Evolutionary conservation across 2,113 vertebrate species (phyloP), one percentile per base, ranked within the genome.

Genomic region (Oncorhynchus keta): DNA sequence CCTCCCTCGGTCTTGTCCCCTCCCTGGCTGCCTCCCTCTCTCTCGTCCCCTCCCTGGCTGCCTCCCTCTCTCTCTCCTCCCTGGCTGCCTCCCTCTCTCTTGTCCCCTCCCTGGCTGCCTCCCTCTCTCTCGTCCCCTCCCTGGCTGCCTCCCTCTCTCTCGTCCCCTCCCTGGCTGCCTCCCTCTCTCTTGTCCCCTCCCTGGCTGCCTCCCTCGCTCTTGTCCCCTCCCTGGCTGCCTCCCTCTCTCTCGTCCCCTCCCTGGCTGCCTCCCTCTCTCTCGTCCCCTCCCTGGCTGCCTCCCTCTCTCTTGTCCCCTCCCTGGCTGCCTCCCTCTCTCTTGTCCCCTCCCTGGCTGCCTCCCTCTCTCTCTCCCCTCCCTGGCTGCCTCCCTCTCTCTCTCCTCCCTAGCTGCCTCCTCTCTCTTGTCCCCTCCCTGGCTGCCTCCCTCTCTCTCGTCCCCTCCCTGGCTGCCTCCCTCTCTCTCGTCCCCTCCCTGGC

Each of bases 1-100:
- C 35, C 35, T 35, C 39, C 39, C 83, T 83, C 88, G 5, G 85
- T 90, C 89, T 66, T n/a, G 67, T 65, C 39, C 39, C 39, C 8
- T 45, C 2, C 39, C 39, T 35, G 32, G 32, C 32, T 35, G 32
- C 32, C 32, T 7, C 6, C 6, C 1, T 35, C 32, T 35, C 32
- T 35, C 32, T 35, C 28, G 28, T 28, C 2, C 2, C 1, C 6
- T 35, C 6, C 32, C 32, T 45, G 39, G 88, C 83, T 57, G 76
- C 48, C 69, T 51, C 48, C 77, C 39, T 84, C 24, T 24, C 24
- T 24, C 24, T 24, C 24, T 1, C 24, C 24, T 24, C 24, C 24
- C 24, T 24, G 24, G 24, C 24, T 24, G 24, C 24, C 24, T 24
- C 24, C 24, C 32, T 35, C 2, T 28, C 26, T 26, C 2, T n/a